These are phyloP conservation scores for Ormyrus rosae DNA, from an alignment of 2,888 invertebrate species.

Conservation along the genomic window DNA sequence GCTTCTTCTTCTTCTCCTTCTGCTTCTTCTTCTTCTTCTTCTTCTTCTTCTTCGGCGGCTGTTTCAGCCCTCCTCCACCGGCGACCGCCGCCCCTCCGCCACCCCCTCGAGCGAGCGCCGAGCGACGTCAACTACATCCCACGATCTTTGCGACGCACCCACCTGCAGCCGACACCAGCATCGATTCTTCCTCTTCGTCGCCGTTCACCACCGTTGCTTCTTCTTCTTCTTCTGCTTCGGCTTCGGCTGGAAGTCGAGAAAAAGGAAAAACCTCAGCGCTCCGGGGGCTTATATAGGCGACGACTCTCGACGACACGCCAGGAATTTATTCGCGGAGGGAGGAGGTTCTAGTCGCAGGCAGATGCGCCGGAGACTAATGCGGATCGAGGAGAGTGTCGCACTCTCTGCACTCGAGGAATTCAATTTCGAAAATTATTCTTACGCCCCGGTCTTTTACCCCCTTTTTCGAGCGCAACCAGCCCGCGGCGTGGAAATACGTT, in stretches of 20 bases:
- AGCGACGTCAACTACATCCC: slow-evolving; percentile 73
- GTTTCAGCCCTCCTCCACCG: neutral
- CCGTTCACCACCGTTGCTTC: slow-evolving; percentile 16
- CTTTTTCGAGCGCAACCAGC: no score
- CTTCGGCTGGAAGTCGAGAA: neutral
- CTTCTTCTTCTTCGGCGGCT: neutral
- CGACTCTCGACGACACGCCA: no score
- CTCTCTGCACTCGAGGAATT: no score
- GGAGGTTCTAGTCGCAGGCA: no score
- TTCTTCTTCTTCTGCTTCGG: neutral
- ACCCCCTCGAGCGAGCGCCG: slow-evolving; percentile 61
- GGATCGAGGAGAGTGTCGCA: no score
- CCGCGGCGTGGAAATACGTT: no score
- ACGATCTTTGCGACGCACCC: slow-evolving; percentile 57
- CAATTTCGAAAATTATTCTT: no score
- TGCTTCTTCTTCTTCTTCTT: neutral
- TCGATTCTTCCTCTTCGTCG: slow-evolving; percentile 62
- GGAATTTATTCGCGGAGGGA: no score
- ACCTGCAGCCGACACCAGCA: slow-evolving; percentile 62
- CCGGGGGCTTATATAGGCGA: no score
- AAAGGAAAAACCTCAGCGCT: neutral
- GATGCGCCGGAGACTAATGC: no score
- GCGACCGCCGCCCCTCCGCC: neutral
- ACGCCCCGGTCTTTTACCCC: no score
- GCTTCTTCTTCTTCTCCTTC: neutral